These are phyloP conservation scores for Heliconius cydno DNA, from an alignment of 2,888 invertebrate genomes.

Conservation along the genomic window DNA sequence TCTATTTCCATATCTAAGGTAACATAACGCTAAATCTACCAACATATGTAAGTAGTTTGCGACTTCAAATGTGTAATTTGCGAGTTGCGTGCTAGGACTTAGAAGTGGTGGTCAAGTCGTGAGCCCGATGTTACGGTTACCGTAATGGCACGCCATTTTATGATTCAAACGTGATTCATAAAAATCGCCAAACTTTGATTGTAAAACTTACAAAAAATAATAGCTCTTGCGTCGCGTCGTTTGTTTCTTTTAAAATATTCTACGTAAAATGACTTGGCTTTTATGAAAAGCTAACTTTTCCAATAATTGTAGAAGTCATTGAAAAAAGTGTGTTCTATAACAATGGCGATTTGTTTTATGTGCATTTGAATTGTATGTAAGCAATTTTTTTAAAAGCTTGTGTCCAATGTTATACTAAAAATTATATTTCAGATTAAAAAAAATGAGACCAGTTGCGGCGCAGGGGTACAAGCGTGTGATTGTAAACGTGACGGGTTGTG, in stretches of 20 bases:
- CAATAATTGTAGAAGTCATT: neutral
- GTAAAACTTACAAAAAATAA: slow-evolving; percentile 8
- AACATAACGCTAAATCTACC: neutral
- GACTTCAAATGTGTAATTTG: slow-evolving; percentile 46
- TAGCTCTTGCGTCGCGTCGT: neutral
- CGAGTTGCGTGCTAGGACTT: slow-evolving; percentile 48
- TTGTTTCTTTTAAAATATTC: slow-evolving; percentile 16
- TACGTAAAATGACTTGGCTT: slow-evolving; percentile 18
- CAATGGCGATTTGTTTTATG: neutral
- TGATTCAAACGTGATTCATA: slow-evolving; percentile 51
- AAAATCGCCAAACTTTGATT: slow-evolving; percentile 23
- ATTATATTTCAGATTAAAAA: too few relatives aligned
- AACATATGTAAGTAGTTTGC: slow-evolving; percentile 5
- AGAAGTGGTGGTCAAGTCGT: slow-evolving; percentile 36
- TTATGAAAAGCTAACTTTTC: neutral
- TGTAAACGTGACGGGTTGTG: too few relatives aligned
- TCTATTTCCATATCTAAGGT: neutral
- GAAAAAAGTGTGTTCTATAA: neutral
- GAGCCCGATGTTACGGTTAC: slow-evolving; percentile 48
- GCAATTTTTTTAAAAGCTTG: neutral
- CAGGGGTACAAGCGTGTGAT: too few relatives aligned
- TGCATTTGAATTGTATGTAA: neutral
- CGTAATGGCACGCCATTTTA: slow-evolving; percentile 47
- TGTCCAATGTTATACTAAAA: too few relatives aligned
- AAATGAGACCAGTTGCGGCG: too few relatives aligned